Evolutionary conservation across 2,797 vertebrate species (phyloP).

Genomic region (Paedocypris micromegethes): DNA sequence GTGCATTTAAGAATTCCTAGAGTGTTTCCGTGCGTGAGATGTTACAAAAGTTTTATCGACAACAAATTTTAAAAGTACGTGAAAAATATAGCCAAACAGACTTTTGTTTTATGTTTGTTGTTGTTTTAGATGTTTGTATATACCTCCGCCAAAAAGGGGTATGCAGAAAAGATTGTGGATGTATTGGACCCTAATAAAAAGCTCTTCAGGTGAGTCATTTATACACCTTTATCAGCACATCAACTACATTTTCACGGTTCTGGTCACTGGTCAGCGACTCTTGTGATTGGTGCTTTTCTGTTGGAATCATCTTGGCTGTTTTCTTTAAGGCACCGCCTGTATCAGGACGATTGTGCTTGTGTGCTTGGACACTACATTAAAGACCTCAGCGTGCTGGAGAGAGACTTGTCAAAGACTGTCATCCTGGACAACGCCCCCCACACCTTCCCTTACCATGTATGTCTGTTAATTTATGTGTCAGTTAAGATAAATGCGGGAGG

Average conservation of each 20-base stretch:
- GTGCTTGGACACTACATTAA: conserved; percentile 78
- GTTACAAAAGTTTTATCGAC: too few species aligned
- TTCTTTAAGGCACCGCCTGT: conserved; percentile 67
- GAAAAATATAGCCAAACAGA: not conserved
- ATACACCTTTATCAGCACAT: not conserved
- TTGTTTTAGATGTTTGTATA: conserved; percentile 77
- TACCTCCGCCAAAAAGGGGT: conserved; percentile 78
- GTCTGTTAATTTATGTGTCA: not conserved
- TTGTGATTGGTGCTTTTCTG: not conserved
- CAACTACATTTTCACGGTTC: not conserved
- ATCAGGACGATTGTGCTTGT: conserved; percentile 76
- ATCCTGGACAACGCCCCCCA: conserved; percentile 75
- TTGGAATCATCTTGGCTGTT: not conserved
- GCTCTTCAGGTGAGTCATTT: conserved; percentile 70
- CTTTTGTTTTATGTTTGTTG: conserved; percentile 21
- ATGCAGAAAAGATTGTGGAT: conserved; percentile 76
- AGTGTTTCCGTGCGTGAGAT: too few species aligned
- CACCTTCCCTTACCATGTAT: conserved; percentile 76
- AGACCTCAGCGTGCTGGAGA: conserved; percentile 69
- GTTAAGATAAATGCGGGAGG: too few species aligned
- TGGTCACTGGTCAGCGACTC: not conserved
- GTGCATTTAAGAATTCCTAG: too few species aligned
- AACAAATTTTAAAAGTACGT: too few species aligned
- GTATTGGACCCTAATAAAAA: conserved; percentile 76
- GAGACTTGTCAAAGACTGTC: conserved; percentile 74